Conservation (phyloP, 1,140 invertebrate species). For the Augochlora pura region DNA sequence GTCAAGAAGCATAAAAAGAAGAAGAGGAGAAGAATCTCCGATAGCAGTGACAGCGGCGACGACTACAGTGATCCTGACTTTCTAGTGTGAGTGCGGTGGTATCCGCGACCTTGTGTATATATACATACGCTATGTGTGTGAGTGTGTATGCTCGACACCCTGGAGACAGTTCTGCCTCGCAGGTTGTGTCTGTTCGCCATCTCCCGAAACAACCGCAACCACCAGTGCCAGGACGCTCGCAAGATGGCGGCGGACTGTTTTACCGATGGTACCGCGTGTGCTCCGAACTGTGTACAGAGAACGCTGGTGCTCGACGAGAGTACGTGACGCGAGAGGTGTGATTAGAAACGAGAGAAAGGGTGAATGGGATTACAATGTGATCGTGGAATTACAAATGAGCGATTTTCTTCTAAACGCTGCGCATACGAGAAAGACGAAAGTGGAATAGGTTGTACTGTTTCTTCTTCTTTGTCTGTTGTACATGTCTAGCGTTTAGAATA, state of each 20-base stretch:
- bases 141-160: neutral
- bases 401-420: too few relatives aligned
- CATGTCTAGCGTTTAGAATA: too few relatives aligned
- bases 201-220: neutral
- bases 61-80: slow-evolving; percentile 88
- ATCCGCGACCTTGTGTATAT: slow-evolving; percentile 54
- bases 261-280: neutral
- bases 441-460: too few relatives aligned
- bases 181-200: neutral
- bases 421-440: too few relatives aligned
- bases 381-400: neutral
- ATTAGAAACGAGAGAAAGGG: slow-evolving; percentile 6
- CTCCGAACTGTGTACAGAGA: slow-evolving; percentile 31
- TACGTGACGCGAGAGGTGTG: slow-evolving; percentile 10
- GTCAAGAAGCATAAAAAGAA: slow-evolving; percentile 86
- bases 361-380: neutral
- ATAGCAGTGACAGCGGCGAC: slow-evolving; percentile 84
- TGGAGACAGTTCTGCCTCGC: neutral
- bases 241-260: slow-evolving; percentile 14
- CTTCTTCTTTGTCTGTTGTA: too few relatives aligned
- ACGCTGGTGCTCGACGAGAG: slow-evolving; percentile 40
- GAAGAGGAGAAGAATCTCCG: slow-evolving; percentile 84
- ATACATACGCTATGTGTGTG: slow-evolving; percentile 45
- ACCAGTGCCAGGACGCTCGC: slow-evolving; percentile 26
- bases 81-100: slow-evolving; percentile 76